Evolutionary conservation across 1,140 invertebrate genomes (phyloP), one percentile per base, ranked within the genome.

Genomic region (Lethrus apterus): DNA sequence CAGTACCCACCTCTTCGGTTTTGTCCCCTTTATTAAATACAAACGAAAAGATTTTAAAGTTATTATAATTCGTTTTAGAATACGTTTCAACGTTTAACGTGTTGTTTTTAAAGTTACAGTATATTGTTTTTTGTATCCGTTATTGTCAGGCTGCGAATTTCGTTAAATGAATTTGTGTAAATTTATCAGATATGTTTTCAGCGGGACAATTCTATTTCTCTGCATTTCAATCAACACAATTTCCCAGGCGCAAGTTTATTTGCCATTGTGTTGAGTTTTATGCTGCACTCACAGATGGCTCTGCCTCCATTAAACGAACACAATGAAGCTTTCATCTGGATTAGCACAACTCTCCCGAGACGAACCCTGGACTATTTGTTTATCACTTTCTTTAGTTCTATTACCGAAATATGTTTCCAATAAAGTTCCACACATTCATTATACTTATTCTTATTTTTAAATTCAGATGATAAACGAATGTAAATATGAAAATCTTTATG

Each of bases 321-420:
- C 58, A 56, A 60, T 54, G 46, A 48, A 41, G 58, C 56, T 60
- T 60, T 58, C 54, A 60, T 60, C 58, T 54, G 58, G 56, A 60
- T 60, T 60, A 60, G 58, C 53, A 53, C 52, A 50, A 59, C 38
- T 53, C 57, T 54, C 57, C 43, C 20, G 55, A 51, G 57, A 53
- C 56, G 43, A 19, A 14, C 26, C 33, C 44, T 49, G 48, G 45
- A 17, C 31, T 51, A 54, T 57, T 57, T 57, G 50, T 58, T 58
- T 58, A 56, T 46, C 45, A 50, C 46, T 56, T 54, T 54, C 49
- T 48, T 40, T 33, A 42, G 21, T 30, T 43, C 33, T 35, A 43
- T 47, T 20, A 51, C 23, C 18, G 35, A 38, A 21, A 38, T 38
- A 21, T 23, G 19, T 36, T 43, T 42, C 4, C 14, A 42, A 42